phyloP scores from a whole-genome alignment of 2,888 invertebrate species.

The Diarsia mendica region DNA sequence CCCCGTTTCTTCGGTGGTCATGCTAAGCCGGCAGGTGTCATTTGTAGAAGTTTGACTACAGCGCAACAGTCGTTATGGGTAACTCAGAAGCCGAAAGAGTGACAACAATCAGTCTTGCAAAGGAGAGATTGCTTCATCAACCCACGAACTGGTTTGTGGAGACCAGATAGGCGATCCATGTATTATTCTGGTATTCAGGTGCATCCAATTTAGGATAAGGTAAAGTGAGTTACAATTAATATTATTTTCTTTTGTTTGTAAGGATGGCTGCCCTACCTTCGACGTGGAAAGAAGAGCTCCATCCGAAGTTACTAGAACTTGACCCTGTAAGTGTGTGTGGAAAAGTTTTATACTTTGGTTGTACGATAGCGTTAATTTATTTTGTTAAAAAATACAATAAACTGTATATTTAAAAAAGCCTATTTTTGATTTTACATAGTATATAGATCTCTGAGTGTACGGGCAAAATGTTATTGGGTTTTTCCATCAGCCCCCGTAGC shows the following conservation, averaged over 20 bases:
- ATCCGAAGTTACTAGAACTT: conserved; percentile 79
- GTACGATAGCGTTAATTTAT: background rate
- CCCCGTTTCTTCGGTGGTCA: no score
- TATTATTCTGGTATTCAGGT: no score
- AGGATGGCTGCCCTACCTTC: conserved; percentile 80
- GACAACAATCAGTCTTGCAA: background rate
- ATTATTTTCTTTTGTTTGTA: conserved; percentile 1
- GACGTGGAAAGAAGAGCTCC: conserved; percentile 84
- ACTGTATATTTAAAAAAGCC: background rate
- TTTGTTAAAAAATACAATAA: background rate
- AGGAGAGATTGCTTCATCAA: no score
- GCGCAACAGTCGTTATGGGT: background rate
- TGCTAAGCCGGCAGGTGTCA: no score
- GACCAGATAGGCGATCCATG: background rate
- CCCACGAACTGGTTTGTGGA: background rate
- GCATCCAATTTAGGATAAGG: background rate
- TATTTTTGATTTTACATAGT: background rate
- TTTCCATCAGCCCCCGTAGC: no score
- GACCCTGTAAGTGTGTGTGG: conserved; percentile 71
- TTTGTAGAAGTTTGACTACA: background rate
- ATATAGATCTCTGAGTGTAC: background rate
- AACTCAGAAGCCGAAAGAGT: background rate
- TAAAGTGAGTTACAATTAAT: background rate
- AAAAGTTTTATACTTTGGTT: background rate
- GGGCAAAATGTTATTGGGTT: no score